Base-by-base conservation (phyloP, 2,113 vertebrate genomes). In the Herpetotheres cachinnans region DNA sequence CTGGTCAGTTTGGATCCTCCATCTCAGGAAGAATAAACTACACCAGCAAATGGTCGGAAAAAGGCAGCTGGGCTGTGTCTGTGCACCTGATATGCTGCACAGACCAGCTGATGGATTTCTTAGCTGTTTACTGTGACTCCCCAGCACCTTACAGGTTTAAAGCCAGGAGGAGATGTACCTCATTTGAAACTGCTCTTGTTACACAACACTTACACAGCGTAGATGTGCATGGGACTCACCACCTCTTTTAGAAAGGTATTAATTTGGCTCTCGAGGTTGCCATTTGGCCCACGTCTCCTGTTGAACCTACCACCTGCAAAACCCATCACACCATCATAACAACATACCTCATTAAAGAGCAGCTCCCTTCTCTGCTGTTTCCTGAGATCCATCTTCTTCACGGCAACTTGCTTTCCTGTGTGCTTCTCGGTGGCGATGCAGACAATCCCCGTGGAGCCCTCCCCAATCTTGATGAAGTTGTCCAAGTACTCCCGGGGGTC, bases 361-460 rank as follows among this genome's bases (percentile, higher is more conserved):
- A 99, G 98, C 93, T 99, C 99, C 81, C 99, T 98, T 47, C 99
- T 98, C 97, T 99, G 99, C 94, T 99, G 99, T 89, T 99, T 99
- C 89, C 99, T 98, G 89, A 99, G 99, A 97, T 99, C 99, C 99
- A 99, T 99, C 97, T 99, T 99, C 98, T 99, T 99, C 87, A 99
- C 99, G 0, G 99, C 99, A 1, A 99, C 99, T 97, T 99, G 99
- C 95, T 99, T 99, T 29, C 99, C 99, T 0, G 99, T 99, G 98
- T 99, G 99, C 96, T 99, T 99, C 97, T 99, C 99, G 0, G 99
- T 99, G 93, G 99, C 99, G 8, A 99, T 99, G 98, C 99, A 99
- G 71, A 99, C 99, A 2, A 99, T 99, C 12, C 99, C 99, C 0
- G 99, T 99, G 67, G 99, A 99, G 86, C 99, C 99, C 98, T 99